Evolutionary conservation across 2,113 vertebrate species (phyloP).

Genomic region (Talpa occidentalis): DNA sequence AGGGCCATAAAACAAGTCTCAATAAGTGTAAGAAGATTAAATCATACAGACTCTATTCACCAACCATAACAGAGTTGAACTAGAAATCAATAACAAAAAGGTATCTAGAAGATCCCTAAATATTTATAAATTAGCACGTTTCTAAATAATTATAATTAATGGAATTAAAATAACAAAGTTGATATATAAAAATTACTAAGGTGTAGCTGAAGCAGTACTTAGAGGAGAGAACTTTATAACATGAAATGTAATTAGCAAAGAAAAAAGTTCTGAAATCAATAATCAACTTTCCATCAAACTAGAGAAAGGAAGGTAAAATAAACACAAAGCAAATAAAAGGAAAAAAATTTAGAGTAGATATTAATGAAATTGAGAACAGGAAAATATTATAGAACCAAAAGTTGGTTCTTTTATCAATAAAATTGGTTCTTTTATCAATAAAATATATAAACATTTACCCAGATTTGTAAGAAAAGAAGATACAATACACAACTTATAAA

Average conservation of each 20-base stretch:
- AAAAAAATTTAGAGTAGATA: background rate
- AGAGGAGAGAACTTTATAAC: background rate
- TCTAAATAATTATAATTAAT: background rate
- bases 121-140: background rate
- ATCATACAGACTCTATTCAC: background rate
- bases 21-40: background rate
- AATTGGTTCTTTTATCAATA: background rate
- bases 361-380: background rate
- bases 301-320: background rate
- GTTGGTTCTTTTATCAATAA: background rate
- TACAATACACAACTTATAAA: background rate
- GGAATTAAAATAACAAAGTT: background rate
- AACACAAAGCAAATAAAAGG: background rate
- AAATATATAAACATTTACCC: background rate
- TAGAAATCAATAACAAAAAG: background rate
- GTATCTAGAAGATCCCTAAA: background rate
- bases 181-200: background rate
- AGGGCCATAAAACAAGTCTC: background rate
- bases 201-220: background rate
- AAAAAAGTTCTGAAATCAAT: background rate
- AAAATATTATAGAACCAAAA: background rate
- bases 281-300: background rate
- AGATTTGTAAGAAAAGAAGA: background rate
- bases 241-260: background rate
- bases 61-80: background rate